phyloP scores from a whole-genome alignment of 2,797 vertebrate species.

The Halcyon leucocephala region DNA sequence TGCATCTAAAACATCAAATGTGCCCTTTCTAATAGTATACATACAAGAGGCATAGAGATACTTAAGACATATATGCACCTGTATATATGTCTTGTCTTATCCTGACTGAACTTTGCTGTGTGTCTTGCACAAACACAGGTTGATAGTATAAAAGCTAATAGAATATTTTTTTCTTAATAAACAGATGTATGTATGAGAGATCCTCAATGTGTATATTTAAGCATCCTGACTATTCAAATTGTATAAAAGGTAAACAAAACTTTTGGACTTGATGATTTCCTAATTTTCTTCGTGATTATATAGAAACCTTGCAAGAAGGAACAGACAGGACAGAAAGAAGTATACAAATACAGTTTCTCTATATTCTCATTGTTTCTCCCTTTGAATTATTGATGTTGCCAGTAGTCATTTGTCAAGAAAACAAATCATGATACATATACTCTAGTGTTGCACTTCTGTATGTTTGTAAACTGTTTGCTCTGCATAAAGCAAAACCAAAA shows the following conservation, averaged over 20 bases:
- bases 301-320: constrained; percentile 63
- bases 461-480: constrained; percentile 60
- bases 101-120: not conserved
- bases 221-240: constrained; percentile 22
- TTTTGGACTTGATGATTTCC: constrained; percentile 44
- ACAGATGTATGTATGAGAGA: constrained; percentile 13
- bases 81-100: not conserved
- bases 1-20: constrained; percentile 69
- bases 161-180: constrained; percentile 37
- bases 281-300: constrained; percentile 69
- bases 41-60: not conserved
- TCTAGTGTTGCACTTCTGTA: constrained; percentile 32
- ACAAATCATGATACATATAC: constrained; percentile 69
- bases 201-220: not conserved
- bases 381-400: constrained; percentile 82
- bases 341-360: constrained; percentile 72
- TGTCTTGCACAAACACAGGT: not conserved
- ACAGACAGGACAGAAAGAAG: constrained; percentile 72
- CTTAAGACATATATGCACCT: not conserved
- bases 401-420: constrained; percentile 78
- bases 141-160: constrained; percentile 49
- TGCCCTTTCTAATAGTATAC: not conserved
- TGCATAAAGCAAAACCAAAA: constrained; percentile 17
- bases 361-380: constrained; percentile 75
- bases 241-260: constrained; percentile 36